Evolutionary conservation across 1,140 invertebrate species (phyloP).

Genomic region (Dendrolimus punctatus): DNA sequence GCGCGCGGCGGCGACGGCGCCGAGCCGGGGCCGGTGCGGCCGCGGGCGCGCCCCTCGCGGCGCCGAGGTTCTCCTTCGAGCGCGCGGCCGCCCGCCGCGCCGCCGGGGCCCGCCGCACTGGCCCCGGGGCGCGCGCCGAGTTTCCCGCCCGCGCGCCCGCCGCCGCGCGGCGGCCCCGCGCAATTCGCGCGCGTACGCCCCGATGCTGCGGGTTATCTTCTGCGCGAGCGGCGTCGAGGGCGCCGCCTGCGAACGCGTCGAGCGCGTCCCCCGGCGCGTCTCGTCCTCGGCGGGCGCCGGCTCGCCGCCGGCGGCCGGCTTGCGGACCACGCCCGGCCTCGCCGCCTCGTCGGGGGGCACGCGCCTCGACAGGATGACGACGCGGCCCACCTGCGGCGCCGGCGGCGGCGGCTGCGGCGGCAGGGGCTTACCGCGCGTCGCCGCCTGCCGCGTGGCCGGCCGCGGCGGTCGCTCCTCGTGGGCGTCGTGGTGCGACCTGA

Average conservation of each 20-base stretch:
- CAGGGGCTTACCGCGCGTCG: conserved; percentile 15
- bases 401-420: conserved; percentile 6
- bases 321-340: conserved; percentile 4
- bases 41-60: conserved; percentile 25
- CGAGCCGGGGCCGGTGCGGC: conserved; percentile 27
- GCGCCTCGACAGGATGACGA: conserved; percentile 36
- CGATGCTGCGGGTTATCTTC: conserved; percentile 20
- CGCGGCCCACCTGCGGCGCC: conserved; percentile 23
- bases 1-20: conserved; percentile 14
- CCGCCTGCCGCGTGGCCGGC: conserved; percentile 43
- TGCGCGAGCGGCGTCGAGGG: conserved; percentile 15
- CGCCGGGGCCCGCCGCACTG: conserved; percentile 39
- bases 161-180: conserved; percentile 17
- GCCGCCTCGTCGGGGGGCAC: neutral
- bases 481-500: conserved; percentile 55
- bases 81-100: conserved; percentile 30
- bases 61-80: conserved; percentile 46
- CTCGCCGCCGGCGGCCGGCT: conserved; percentile 9
- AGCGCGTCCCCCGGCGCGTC: conserved; percentile 15
- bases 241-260: conserved; percentile 22
- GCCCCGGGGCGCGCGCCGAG: conserved; percentile 45
- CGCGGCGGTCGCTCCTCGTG: conserved; percentile 21
- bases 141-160: conserved; percentile 37
- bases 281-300: conserved; percentile 13
- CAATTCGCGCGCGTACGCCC: conserved; percentile 18